phyloP scores from a whole-genome alignment of 1,140 invertebrate species.

The Agrypnia vestita region DNA sequence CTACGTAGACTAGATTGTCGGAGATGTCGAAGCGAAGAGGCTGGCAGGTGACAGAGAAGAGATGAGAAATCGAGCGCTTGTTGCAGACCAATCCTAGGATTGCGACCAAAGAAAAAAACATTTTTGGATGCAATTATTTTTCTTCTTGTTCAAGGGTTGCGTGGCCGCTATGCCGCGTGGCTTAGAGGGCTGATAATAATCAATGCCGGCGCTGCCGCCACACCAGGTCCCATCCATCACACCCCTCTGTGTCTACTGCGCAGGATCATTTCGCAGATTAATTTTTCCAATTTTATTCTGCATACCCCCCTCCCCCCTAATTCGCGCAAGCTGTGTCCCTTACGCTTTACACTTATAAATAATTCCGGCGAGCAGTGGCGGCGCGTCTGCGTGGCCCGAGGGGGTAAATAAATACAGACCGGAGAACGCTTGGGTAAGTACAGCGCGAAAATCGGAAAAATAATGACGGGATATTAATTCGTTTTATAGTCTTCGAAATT shows the following conservation, averaged over 20 bases:
- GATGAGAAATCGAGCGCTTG: too few relatives aligned
- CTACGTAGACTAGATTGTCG: too few relatives aligned
- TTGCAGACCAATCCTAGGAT: too few relatives aligned
- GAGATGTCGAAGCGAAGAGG: too few relatives aligned
- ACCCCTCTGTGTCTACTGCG: too few relatives aligned
- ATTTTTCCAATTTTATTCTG: constrained; percentile 6
- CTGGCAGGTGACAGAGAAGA: too few relatives aligned
- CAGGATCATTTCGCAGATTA: neutral
- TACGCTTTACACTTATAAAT: constrained; percentile 25
- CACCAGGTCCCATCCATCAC: neutral
- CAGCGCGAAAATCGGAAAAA: neutral
- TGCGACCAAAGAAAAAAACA: too few relatives aligned
- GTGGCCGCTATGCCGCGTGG: neutral
- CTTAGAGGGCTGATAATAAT: neutral
- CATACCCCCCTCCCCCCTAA: neutral
- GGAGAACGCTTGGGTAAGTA: neutral
- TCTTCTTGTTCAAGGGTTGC: too few relatives aligned
- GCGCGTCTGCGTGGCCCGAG: neutral
- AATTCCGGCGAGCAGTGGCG: neutral
- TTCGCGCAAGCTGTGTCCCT: neutral
- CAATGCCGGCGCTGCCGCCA: neutral
- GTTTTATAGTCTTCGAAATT: too few relatives aligned
- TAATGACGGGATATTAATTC: too few relatives aligned
- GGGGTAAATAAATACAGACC: neutral
- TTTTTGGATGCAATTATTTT: too few relatives aligned